phyloP scores from a whole-genome alignment of 2,113 vertebrate genomes.

The human (Homo sapiens) region DNA sequence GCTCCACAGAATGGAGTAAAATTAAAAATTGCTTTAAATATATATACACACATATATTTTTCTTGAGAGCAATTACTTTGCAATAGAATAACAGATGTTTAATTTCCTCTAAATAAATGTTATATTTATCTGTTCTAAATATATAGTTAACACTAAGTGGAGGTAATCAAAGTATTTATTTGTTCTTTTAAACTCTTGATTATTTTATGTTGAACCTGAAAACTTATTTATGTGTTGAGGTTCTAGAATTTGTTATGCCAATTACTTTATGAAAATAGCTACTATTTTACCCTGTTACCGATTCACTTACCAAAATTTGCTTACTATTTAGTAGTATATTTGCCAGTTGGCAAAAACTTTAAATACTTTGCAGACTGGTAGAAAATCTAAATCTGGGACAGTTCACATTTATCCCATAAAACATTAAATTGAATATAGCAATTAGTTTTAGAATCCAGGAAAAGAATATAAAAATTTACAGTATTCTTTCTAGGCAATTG shows the following conservation, averaged over 20 bases:
- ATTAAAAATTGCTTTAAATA: slow-evolving; percentile 60
- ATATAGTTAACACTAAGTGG: slow-evolving; percentile 69
- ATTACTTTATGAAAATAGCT: slow-evolving; percentile 80
- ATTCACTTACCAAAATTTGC: slow-evolving; percentile 66
- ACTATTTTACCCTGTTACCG: slow-evolving; percentile 55
- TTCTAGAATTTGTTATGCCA: slow-evolving; percentile 77
- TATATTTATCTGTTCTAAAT: slow-evolving; percentile 77
- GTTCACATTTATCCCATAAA: neutral
- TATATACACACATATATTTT: slow-evolving; percentile 55
- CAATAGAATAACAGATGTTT: slow-evolving; percentile 68
- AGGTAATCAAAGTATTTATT: slow-evolving; percentile 78
- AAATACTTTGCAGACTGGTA: slow-evolving; percentile 48
- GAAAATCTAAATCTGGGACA: neutral
- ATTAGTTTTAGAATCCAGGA: neutral
- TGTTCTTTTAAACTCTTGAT: slow-evolving; percentile 69
- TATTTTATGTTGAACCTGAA: slow-evolving; percentile 70
- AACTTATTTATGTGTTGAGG: slow-evolving; percentile 73
- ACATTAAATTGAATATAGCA: neutral
- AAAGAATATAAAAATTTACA: neutral
- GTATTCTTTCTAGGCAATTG: neutral
- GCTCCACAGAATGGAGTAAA: neutral
- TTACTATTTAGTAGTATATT: slow-evolving; percentile 72
- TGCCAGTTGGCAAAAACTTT: slow-evolving; percentile 59
- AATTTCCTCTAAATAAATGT: slow-evolving; percentile 78
- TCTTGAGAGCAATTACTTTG: slow-evolving; percentile 67